Base-by-base conservation (phyloP, 2,797 vertebrate species). In the Gouania willdenowi region DNA sequence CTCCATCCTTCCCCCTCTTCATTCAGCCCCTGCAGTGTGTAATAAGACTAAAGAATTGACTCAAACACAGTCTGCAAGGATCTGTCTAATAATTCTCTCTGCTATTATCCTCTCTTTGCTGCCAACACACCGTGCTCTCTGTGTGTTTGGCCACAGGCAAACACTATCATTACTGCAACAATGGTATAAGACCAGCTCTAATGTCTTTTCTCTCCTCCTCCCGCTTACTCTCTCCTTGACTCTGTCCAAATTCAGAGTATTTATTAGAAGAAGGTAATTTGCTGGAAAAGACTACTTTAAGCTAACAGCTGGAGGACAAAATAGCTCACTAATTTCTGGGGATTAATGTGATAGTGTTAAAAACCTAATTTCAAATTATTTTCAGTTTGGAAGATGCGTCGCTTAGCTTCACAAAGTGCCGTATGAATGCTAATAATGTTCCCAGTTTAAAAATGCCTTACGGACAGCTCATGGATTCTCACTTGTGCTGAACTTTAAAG, bases 21-120 rank as follows among this genome's bases (percentile, higher is more conserved):
- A 12, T 4, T 36, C 53, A 48, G 23, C 51, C 61, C 75, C 64
- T 21, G 41, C 52, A 71, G 77, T 65, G 59, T 71, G 62, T 71
- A 81, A 75, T 78, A 82, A 79, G 75, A 62, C 73, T 73, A 75
- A 81, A 73, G 55, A 78, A 81, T 65, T 71, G 76, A 83, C 71
- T 77, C 63, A 59, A 82, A 79, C 43, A 49, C 36, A 77, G 44
- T 59, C 53, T 66, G 64, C 55, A 31, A 54, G 73, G 57, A 69
- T 77, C 66, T 63, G 71, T 76, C 77, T 70, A 60, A 77, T 84
- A 75, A 82, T 68, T 75, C 72, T 79, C 71, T 19, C 41, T 34
- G 51, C 73, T 59, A 76, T 78, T 77, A 82, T 80, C 56, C 60
- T 65, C 74, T 44, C 56, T 66, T 66, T 75, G 64, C 69, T 46